Percentiles rank a stretch among this genome's conserved stretches.
These are phyloP conservation scores for Tapera naevia DNA, from an alignment of 2,797 vertebrate genomes.

Conservation along the genomic window DNA sequence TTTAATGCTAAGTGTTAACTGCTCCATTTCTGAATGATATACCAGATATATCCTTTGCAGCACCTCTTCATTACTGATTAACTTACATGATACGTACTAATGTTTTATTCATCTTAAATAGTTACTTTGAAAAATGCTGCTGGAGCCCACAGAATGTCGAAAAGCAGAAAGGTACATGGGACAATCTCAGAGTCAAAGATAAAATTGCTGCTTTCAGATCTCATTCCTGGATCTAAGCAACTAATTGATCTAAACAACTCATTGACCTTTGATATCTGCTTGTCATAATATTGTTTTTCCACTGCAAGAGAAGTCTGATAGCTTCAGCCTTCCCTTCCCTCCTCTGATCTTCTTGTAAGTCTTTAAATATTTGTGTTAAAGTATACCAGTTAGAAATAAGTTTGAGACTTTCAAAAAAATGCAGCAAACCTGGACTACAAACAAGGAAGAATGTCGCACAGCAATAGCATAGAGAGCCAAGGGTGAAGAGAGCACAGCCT, in stretches of 20 bases:
- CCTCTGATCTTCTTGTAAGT: background rate
- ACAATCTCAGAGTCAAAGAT: background rate
- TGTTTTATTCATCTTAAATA: background rate
- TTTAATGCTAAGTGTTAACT: background rate
- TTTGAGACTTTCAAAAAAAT: background rate
- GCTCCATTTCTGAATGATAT: background rate
- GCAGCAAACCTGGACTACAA: background rate
- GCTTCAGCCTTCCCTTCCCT: background rate
- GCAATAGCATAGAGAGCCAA: background rate
- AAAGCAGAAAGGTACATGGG: background rate
- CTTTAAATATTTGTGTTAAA: background rate
- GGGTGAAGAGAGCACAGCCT: background rate
- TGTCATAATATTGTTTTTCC: background rate
- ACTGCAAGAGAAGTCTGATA: background rate
- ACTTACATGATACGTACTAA: background rate
- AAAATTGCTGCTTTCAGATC: background rate
- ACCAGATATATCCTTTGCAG: background rate
- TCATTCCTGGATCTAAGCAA: background rate
- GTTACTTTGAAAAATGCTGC: background rate
- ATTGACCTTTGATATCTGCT: background rate
- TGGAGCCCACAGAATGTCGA: background rate
- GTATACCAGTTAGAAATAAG: background rate
- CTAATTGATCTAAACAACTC: background rate
- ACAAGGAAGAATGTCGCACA: background rate
- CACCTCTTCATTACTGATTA: background rate